A percentile compares a stretch with the other conserved stretches of the same genome.
phyloP scores from a whole-genome alignment of 2,797 vertebrate species.

The Chaetophractus vellerosus region DNA sequence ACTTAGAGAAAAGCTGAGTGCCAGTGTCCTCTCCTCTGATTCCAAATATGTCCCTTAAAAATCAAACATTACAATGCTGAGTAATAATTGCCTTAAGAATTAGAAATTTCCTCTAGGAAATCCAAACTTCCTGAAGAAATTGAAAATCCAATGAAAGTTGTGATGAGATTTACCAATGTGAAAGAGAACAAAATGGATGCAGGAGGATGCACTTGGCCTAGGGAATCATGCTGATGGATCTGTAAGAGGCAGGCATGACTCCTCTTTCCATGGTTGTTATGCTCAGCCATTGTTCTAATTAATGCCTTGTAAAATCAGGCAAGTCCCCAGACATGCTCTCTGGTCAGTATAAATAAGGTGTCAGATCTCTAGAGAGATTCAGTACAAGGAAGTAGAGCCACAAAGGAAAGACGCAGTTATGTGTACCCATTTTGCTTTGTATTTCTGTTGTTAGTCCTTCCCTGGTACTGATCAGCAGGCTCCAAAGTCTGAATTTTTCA shows the following conservation, averaged over 20 bases:
- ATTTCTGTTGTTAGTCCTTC: slow-evolving; percentile 40
- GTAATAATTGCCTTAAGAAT: slow-evolving; percentile 77
- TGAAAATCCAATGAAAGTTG: slow-evolving; percentile 55
- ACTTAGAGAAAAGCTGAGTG: slow-evolving; percentile 76
- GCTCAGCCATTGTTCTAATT: slow-evolving; percentile 16
- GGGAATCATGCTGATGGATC: slow-evolving; percentile 48
- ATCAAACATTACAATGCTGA: slow-evolving; percentile 66
- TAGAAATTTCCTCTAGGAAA: slow-evolving; percentile 62
- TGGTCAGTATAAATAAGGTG: slow-evolving; percentile 13
- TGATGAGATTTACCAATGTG: slow-evolving; percentile 67
- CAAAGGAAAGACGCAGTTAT: background rate
- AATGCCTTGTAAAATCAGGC: background rate
- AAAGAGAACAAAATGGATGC: slow-evolving; percentile 48
- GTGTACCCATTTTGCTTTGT: slow-evolving; percentile 34
- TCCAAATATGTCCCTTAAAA: slow-evolving; percentile 75
- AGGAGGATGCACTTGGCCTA: slow-evolving; percentile 6
- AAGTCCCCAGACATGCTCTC: background rate
- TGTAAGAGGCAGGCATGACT: background rate
- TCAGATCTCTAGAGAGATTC: background rate
- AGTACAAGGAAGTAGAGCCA: background rate
- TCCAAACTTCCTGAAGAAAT: slow-evolving; percentile 59
- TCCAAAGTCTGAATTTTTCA: slow-evolving; percentile 53
- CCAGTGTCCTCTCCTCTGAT: slow-evolving; percentile 68
- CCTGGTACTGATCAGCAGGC: background rate
- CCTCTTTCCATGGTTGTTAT: background rate